These are phyloP conservation scores for Zelostemma sp. DNA, from an alignment of 1,140 invertebrate species.

Conservation along the genomic window DNA sequence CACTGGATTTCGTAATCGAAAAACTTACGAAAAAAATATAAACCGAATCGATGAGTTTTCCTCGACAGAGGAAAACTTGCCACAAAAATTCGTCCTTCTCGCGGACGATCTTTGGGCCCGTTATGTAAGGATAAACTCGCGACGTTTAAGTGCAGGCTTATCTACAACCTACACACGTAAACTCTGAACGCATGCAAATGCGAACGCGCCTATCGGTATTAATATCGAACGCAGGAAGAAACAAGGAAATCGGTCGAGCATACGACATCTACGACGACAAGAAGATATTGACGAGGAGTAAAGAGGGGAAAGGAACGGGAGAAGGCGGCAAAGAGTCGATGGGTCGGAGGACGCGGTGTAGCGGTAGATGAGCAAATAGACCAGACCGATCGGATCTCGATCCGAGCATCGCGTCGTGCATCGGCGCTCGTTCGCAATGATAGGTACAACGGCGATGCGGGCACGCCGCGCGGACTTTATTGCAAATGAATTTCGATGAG, in stretches of 20 bases:
- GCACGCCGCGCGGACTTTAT: constrained; percentile 33
- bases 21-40: too few relatives aligned
- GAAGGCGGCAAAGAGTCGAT: background rate
- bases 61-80: too few relatives aligned
- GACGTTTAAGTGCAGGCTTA: constrained; percentile 13
- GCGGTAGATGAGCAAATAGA: constrained; percentile 51
- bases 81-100: too few relatives aligned
- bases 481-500: constrained; percentile 44
- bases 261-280: constrained; percentile 2
- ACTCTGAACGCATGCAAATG: constrained; percentile 45
- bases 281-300: constrained; percentile 19
- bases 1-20: too few relatives aligned
- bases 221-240: constrained; percentile 49
- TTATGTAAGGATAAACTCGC: too few relatives aligned
- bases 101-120: too few relatives aligned
- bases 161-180: constrained; percentile 29
- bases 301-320: constrained; percentile 12
- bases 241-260: background rate
- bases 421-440: constrained; percentile 35
- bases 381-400: constrained; percentile 39
- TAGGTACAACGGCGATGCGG: constrained; percentile 32
- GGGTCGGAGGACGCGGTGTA: too few relatives aligned
- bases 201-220: constrained; percentile 52
- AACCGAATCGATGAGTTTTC: too few relatives aligned
- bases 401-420: constrained; percentile 15